phyloP scores from a whole-genome alignment of 1,140 invertebrate species.

The Drosophila sturtevanti region DNA sequence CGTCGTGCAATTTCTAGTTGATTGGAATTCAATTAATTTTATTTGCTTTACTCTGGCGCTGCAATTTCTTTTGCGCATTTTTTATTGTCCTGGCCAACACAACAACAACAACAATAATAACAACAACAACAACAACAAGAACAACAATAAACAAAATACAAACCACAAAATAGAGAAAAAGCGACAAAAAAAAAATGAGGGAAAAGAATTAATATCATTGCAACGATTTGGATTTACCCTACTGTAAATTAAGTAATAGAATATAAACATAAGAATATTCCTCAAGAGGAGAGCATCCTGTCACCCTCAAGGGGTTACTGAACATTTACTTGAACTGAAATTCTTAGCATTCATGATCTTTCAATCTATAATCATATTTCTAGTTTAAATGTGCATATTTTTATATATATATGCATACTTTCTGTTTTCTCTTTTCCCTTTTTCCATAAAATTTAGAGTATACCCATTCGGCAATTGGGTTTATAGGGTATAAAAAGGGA shows the following conservation, averaged over 20 bases:
- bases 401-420: no score
- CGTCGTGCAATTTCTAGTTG: conserved; percentile 71
- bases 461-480: not conserved
- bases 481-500: conserved; percentile 3
- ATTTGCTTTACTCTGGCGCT: conserved; percentile 73
- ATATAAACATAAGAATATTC: not conserved
- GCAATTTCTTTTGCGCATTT: conserved; percentile 76
- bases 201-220: conserved; percentile 13
- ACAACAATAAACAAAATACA: conserved; percentile 8
- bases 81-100: conserved; percentile 73
- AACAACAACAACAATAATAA: conserved; percentile 48
- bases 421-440: no score
- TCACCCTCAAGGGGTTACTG: not conserved
- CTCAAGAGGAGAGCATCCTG: not conserved
- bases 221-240: not conserved
- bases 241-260: not conserved
- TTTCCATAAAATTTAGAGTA: not conserved
- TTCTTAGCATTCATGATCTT: no score
- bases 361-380: no score
- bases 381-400: no score
- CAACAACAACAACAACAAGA: conserved; percentile 42
- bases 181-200: conserved; percentile 15
- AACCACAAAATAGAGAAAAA: conserved; percentile 28
- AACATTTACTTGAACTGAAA: no score
- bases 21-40: conserved; percentile 82